Evolutionary conservation across 2,888 invertebrate species (phyloP).

Genomic region (Drosophila neotestacea): DNA sequence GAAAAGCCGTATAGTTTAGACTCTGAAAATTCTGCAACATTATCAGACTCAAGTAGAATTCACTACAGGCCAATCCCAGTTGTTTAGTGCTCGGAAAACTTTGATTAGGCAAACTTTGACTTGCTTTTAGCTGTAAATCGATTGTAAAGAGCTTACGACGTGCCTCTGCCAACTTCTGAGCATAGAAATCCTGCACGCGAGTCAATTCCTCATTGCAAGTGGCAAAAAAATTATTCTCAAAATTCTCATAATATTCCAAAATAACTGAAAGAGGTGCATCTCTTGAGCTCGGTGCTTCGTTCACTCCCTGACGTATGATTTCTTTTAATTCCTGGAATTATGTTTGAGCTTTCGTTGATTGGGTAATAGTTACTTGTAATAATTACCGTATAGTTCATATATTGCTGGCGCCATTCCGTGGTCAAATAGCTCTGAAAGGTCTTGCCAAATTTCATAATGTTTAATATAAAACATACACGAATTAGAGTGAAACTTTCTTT

Average conservation of each 20-base stretch:
- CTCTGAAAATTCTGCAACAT: slow-evolving; percentile 98
- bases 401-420: slow-evolving; percentile 99
- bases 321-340: slow-evolving; percentile 90
- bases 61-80: slow-evolving; percentile 95
- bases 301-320: slow-evolving; percentile 93
- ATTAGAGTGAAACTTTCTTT: background rate
- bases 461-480: no score
- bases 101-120: background rate
- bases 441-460: slow-evolving; percentile 97
- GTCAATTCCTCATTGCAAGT: slow-evolving; percentile 95
- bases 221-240: slow-evolving; percentile 93
- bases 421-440: slow-evolving; percentile 98
- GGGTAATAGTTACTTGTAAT: background rate
- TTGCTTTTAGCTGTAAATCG: background rate
- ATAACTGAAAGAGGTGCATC: background rate
- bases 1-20: slow-evolving; percentile 97
- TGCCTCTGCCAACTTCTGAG: slow-evolving; percentile 98
- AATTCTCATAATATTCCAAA: slow-evolving; percentile 24
- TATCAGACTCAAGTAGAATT: slow-evolving; percentile 98
- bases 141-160: slow-evolving; percentile 90
- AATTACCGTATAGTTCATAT: slow-evolving; percentile 91
- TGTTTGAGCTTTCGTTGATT: background rate
- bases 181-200: slow-evolving; percentile 97
- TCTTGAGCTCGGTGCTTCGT: slow-evolving; percentile 89
- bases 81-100: slow-evolving; percentile 4